Percentiles rank a stretch among this genome's conserved stretches.
Evolutionary conservation across 1,140 invertebrate species (phyloP).

Genomic region (Teleogryllus occipitalis): DNA sequence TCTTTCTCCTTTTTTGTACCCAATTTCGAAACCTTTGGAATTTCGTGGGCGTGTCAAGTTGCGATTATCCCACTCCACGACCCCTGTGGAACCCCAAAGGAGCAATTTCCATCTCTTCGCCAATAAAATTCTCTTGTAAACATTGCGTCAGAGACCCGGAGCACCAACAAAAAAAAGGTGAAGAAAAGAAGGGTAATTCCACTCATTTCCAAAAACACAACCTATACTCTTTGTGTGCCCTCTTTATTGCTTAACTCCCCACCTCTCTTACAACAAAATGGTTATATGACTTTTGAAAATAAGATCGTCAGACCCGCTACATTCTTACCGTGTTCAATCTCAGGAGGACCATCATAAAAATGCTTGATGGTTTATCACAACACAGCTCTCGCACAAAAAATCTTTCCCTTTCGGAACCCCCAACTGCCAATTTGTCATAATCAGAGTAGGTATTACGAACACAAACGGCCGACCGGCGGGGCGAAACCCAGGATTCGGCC

Average conservation of each 20-base stretch:
- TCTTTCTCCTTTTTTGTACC: not conserved
- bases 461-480: not conserved
- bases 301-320: not conserved
- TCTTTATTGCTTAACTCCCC: not conserved
- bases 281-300: conserved; percentile 1
- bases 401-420: not conserved
- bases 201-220: not conserved
- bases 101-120: not conserved
- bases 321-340: not conserved
- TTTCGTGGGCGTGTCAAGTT: not conserved
- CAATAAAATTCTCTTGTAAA: conserved; percentile 1
- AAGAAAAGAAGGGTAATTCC: not conserved
- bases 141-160: not conserved
- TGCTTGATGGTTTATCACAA: conserved; percentile 4
- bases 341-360: not conserved
- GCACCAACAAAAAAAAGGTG: not conserved
- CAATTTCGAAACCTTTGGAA: not conserved
- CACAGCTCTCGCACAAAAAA: not conserved
- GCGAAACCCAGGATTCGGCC: not conserved
- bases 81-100: not conserved
- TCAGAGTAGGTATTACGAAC: not conserved
- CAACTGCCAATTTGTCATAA: conserved; percentile 4
- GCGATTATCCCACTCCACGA: not conserved
- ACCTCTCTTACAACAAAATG: not conserved
- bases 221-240: not conserved